Evolutionary conservation across 1,140 invertebrate genomes (phyloP), one percentile per base, ranked within the genome.

Genomic region (Lasioglossum albipes): DNA sequence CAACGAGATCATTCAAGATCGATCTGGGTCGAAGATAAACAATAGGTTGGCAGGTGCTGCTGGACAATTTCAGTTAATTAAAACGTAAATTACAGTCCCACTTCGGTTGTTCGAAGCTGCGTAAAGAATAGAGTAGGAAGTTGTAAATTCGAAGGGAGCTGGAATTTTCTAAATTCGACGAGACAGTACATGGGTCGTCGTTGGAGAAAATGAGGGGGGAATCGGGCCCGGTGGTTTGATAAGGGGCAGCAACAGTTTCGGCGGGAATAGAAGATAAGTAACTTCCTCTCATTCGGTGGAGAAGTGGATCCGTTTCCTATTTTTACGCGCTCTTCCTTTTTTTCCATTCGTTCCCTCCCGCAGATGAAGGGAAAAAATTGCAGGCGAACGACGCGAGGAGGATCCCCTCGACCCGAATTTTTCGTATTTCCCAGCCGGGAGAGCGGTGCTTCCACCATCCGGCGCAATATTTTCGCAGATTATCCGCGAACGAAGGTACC

Each of bases 371-470:
- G 61, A 82, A 84, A 84, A 87, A 87, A 84, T 87, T 86, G 78
- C 85, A 59, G 77, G 41, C 71, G 81, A 84, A 84, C 82, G 85
- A 87, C 75, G 78, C 67, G 67, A 82, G 71, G 52, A 87, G 82
- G 76, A 75, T 80, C 81, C 84, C 76, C 85, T 87, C 85, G 85
- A 87, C 85, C 85, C 79, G 79, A 87, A 87, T 87, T 87, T 85
- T 83, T 59, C 54, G 80, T 82, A 86, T 85, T 86, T 85, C 79
- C 85, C 70, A 72, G 72, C 49, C 81, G 75, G 77, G 81, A 82
- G 78, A 64, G 31, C 57, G 77, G 72, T 74, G 74, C 77, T 83
- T 86, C 42, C 85, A 72, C 62, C 84, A 54, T 57, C 52, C 62
- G 69, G 67, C 71, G 76, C 85, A 85, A 86, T 86, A 86, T 86